Evolutionary conservation across 2,797 vertebrate genomes (phyloP).

Genomic region (Epinephelus malabaricus): DNA sequence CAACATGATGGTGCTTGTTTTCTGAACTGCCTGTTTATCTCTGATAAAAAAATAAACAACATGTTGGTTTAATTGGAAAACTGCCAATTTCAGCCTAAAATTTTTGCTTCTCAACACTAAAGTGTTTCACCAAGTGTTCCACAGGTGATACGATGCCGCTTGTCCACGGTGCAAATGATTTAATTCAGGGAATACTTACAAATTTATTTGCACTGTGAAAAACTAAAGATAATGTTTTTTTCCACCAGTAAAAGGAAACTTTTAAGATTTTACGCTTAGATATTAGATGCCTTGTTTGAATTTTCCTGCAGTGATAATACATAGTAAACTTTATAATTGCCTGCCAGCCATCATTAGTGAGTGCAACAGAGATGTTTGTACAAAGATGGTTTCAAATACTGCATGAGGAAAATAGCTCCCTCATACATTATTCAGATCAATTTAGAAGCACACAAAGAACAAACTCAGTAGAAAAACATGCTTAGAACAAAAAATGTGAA

Average conservation of each 20-base stretch:
- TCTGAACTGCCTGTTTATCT: conserved; percentile 10
- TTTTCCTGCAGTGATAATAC: conserved; percentile 38
- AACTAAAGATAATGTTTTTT: neutral
- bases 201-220: neutral
- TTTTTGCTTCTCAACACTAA: neutral
- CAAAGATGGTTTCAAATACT: conserved; percentile 29
- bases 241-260: neutral
- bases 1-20: conserved; percentile 15
- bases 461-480: neutral
- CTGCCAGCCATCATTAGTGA: conserved; percentile 63
- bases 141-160: neutral
- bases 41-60: conserved; percentile 4
- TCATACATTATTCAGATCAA: conserved; percentile 65
- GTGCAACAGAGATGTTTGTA: conserved; percentile 36
- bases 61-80: conserved; percentile 13
- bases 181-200: neutral
- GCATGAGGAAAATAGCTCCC: conserved; percentile 29
- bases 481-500: conserved; percentile 3
- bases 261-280: neutral
- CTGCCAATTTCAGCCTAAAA: neutral
- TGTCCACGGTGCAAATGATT: neutral
- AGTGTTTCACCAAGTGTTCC: neutral
- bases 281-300: conserved; percentile 37
- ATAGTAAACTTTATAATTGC: conserved; percentile 48
- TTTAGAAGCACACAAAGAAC: conserved; percentile 24